A percentile compares a stretch with the other conserved stretches of the same genome.
Evolutionary conservation across 2,113 vertebrate genomes (phyloP).

Genomic region (Passer domesticus): DNA sequence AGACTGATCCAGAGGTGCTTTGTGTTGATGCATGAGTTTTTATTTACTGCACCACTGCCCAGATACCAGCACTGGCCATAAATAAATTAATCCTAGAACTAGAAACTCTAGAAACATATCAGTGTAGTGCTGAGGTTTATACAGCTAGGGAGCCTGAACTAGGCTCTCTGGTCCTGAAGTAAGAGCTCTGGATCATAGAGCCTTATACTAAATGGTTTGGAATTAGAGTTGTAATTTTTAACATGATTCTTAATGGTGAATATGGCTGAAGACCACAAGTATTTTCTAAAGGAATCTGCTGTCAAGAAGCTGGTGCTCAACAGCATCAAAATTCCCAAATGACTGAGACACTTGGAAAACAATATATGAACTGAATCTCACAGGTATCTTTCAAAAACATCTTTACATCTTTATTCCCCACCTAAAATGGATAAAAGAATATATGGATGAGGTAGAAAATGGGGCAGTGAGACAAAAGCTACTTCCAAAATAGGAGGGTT

Average conservation of each 20-base stretch:
- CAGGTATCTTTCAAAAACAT: neutral
- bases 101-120: neutral
- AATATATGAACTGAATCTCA: neutral
- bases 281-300: neutral
- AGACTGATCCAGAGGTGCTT: neutral
- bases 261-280: neutral
- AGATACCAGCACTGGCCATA: neutral
- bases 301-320: neutral
- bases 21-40: rapidly evolving
- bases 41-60: neutral
- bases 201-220: neutral
- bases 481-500: neutral
- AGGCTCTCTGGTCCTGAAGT: neutral
- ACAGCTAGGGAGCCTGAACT: neutral
- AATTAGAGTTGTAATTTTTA: neutral
- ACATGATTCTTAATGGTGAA: neutral
- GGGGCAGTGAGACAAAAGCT: neutral
- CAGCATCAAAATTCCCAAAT: neutral
- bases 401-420: neutral
- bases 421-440: neutral
- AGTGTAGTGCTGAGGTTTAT: neutral
- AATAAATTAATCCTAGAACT: neutral
- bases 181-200: neutral
- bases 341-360: neutral
- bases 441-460: neutral